These are phyloP conservation scores for Drosophila sp. DNA, from an alignment of 1,140 invertebrate species.

Conservation along the genomic window DNA sequence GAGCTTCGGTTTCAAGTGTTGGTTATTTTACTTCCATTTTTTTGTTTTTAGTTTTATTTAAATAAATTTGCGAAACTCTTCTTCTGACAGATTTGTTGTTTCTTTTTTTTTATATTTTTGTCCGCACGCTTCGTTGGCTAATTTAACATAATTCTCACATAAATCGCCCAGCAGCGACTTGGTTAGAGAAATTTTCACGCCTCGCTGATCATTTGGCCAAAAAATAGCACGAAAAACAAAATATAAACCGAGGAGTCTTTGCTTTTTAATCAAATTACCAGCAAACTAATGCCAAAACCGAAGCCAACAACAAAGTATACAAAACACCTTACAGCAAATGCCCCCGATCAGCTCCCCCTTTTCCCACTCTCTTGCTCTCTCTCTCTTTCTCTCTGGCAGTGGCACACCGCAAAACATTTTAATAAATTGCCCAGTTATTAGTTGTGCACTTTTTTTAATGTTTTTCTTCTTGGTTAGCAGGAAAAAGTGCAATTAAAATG, in stretches of 20 bases:
- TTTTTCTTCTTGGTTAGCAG: constrained; percentile 50
- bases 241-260: constrained; percentile 4
- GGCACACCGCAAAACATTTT: constrained; percentile 73
- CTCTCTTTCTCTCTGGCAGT: constrained; percentile 1
- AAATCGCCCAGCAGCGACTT: constrained; percentile 65
- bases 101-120: neutral
- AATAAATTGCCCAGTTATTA: constrained; percentile 78
- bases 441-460: constrained; percentile 23
- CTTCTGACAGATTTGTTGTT: constrained; percentile 44
- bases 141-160: constrained; percentile 81
- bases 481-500: constrained; percentile 80
- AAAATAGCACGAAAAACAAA: constrained; percentile 32
- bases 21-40: neutral
- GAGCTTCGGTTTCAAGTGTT: neutral
- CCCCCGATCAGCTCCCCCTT: neutral
- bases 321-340: constrained; percentile 21
- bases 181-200: constrained; percentile 78
- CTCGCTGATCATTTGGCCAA: constrained; percentile 59
- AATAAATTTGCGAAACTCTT: constrained; percentile 11
- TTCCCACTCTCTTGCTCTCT: constrained; percentile 13
- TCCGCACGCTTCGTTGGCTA: constrained; percentile 63
- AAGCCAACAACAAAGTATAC: constrained; percentile 38
- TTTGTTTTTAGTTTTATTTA: neutral
- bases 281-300: constrained; percentile 49
- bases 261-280: constrained; percentile 54